Conservation (phyloP, 1,140 invertebrate genomes). For the Anastrepha ludens region DNA sequence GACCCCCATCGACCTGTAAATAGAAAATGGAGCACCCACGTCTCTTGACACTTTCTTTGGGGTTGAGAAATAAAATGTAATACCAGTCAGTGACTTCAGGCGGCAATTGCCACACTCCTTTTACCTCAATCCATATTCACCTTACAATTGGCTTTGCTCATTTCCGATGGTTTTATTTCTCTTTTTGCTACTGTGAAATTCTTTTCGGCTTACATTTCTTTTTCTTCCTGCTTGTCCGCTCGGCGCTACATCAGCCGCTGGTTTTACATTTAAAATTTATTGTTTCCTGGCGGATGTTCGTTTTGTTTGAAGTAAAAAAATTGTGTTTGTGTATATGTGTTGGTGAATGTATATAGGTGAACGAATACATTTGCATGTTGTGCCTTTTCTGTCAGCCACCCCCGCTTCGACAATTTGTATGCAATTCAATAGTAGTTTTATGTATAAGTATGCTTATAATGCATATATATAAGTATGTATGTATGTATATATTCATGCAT, state of each 20-base stretch:
- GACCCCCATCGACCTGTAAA: not conserved
- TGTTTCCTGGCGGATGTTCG: not conserved
- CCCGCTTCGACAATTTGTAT: no score
- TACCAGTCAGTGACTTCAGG: not conserved
- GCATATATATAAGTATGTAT: no score
- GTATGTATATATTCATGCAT: no score
- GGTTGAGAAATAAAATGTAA: not conserved
- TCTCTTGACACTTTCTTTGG: not conserved
- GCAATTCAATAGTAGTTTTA: no score
- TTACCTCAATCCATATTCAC: constrained; percentile 6
- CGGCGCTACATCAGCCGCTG: not conserved
- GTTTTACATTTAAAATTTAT: constrained; percentile 22
- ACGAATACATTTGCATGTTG: not conserved
- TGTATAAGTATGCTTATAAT: no score
- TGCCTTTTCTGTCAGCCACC: no score
- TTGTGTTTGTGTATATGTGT: no score
- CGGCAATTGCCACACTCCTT: not conserved
- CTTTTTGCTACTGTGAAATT: not conserved
- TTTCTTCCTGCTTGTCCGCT: not conserved
- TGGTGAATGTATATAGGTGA: not conserved
- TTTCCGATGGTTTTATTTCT: constrained; percentile 5
- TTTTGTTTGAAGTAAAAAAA: not conserved
- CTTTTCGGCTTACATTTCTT: not conserved
- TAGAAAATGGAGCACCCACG: not conserved
- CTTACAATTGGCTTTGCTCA: constrained; percentile 32